These are phyloP conservation scores for Etia nguti DNA, from an alignment of 2,113 vertebrate species.

Conservation along the genomic window DNA sequence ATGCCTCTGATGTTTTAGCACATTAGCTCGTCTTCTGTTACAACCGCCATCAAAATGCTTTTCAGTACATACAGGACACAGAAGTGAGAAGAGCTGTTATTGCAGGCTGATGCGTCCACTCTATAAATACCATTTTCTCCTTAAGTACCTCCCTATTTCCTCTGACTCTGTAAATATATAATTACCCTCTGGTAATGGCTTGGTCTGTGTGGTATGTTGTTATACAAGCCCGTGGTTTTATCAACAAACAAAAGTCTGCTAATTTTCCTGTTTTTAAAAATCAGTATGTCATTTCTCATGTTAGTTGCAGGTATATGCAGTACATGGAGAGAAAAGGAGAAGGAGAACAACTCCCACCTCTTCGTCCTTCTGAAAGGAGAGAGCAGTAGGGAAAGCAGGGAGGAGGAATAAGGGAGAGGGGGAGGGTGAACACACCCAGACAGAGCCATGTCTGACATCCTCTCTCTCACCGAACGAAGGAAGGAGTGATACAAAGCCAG, in stretches of 20 bases:
- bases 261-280: not conserved
- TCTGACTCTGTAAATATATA: conserved; percentile 11
- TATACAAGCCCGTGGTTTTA: not conserved
- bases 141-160: not conserved
- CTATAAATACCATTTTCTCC: conserved; percentile 1
- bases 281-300: not conserved
- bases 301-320: conserved; percentile 13
- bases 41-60: not conserved
- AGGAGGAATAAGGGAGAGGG: conserved; percentile 47
- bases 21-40: not conserved
- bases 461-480: conserved; percentile 45
- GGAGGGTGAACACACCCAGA: conserved; percentile 67
- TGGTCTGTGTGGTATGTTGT: not conserved
- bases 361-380: conserved; percentile 32
- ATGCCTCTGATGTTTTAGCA: not conserved
- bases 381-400: conserved; percentile 27
- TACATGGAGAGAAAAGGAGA: not conserved
- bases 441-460: conserved; percentile 68
- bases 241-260: not conserved
- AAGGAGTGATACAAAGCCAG: conserved; percentile 45
- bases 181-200: conserved; percentile 4
- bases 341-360: conserved; percentile 15
- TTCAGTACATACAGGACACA: not conserved
- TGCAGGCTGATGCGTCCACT: not conserved
- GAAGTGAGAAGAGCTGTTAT: not conserved